Percentiles rank a stretch among this genome's conserved stretches.
These are phyloP conservation scores for Anser cygnoides DNA, from an alignment of 2,113 vertebrate genomes.

Conservation along the genomic window DNA sequence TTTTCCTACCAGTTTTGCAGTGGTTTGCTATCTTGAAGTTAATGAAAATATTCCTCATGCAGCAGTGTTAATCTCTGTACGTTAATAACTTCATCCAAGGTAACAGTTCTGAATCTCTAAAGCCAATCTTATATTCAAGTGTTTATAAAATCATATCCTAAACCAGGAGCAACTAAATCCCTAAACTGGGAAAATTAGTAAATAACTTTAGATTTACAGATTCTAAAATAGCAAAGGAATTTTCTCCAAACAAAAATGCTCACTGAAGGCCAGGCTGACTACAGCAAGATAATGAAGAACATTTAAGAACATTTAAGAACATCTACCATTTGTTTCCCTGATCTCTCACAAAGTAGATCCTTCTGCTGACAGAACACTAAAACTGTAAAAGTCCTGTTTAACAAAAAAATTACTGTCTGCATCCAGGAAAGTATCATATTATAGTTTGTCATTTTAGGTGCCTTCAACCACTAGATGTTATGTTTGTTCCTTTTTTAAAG, in stretches of 20 bases:
- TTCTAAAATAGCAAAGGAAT: not conserved
- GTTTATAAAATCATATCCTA: not conserved
- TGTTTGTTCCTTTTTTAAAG: not conserved
- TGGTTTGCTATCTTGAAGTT: not conserved
- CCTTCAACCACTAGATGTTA: not conserved
- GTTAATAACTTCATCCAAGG: not conserved
- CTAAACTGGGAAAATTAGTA: not conserved
- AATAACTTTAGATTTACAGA: not conserved
- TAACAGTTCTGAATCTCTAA: not conserved
- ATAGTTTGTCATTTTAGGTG: not conserved
- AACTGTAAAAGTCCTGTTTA: not conserved
- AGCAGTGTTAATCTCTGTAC: not conserved
- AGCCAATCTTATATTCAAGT: not conserved
- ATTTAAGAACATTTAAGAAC: not conserved
- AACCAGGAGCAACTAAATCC: not conserved
- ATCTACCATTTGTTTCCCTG: not conserved
- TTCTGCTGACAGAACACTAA: not conserved
- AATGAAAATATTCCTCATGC: not conserved
- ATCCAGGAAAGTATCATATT: not conserved
- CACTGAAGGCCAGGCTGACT: not conserved
- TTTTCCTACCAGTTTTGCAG: not conserved
- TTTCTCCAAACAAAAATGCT: not conserved
- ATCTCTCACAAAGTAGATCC: not conserved
- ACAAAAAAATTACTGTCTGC: not conserved
- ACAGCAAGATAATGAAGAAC: not conserved